Evolutionary conservation across 2,113 vertebrate species (phyloP).

Genomic region (Dendrocopos noguchii): DNA sequence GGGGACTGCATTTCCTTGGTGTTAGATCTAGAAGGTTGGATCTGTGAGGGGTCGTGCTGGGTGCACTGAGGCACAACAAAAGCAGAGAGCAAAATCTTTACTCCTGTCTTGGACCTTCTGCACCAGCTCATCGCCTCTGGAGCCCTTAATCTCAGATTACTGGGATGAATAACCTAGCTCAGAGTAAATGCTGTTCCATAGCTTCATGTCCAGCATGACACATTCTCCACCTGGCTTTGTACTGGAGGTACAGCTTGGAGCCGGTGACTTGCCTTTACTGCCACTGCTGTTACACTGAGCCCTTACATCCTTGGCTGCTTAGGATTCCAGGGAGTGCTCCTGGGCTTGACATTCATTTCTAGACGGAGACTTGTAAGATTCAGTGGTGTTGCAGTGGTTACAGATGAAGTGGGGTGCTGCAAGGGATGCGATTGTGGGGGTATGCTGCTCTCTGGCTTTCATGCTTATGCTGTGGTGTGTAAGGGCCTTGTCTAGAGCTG

Average conservation of each 20-base stretch:
- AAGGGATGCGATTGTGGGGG: neutral
- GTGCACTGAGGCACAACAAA: accelerated
- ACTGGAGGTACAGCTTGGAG: neutral
- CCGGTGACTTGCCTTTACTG: neutral
- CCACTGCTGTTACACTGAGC: accelerated
- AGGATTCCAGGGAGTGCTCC: neutral
- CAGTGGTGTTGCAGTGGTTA: neutral
- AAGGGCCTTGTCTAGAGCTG: neutral
- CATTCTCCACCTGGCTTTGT: accelerated
- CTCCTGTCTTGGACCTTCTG: neutral
- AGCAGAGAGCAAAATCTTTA: neutral
- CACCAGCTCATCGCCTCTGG: neutral
- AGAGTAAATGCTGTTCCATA: neutral
- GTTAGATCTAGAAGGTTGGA: neutral
- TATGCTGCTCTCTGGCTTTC: neutral
- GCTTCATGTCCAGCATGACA: neutral
- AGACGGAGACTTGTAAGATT: neutral
- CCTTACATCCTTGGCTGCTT: neutral
- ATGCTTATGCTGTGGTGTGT: accelerated
- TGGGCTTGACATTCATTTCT: neutral
- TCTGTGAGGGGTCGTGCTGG: neutral
- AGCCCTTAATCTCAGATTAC: neutral
- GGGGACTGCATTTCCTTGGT: neutral
- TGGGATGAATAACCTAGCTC: neutral
- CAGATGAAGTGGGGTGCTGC: neutral